Conservation (phyloP, 2,888 invertebrate genomes). For the Caenorhabditis drosophilae region DNA sequence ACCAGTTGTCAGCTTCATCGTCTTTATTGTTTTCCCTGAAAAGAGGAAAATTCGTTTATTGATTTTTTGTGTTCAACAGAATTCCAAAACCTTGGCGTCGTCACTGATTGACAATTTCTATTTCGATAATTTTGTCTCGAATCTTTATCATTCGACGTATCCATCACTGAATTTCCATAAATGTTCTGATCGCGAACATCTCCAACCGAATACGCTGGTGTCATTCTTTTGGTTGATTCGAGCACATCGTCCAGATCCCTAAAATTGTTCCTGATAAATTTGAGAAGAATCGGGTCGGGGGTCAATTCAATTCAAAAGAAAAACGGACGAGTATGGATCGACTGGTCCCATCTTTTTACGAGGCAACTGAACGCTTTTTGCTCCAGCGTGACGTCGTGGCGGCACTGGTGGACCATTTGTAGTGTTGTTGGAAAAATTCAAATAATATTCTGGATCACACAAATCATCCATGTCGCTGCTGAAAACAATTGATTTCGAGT, state of each 20-base stretch:
- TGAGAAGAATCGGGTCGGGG: background rate
- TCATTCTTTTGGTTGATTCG: slow-evolving; percentile 37
- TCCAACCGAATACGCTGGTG: slow-evolving; percentile 37
- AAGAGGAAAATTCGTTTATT: background rate
- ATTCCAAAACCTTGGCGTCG: slow-evolving; percentile 10
- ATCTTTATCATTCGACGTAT: background rate
- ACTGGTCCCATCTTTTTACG: slow-evolving; percentile 51
- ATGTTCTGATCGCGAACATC: slow-evolving; percentile 13
- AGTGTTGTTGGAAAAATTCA: too few relatives aligned
- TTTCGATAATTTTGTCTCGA: slow-evolving; percentile 37
- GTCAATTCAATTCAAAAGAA: background rate
- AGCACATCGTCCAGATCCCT: slow-evolving; percentile 59
- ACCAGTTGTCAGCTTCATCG: slow-evolving; percentile 63
- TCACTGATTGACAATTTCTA: slow-evolving; percentile 47
- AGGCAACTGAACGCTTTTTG: slow-evolving; percentile 57
- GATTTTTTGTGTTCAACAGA: background rate
- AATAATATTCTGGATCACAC: slow-evolving; percentile 68
- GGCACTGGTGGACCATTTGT: slow-evolving; percentile 25
- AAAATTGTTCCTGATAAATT: slow-evolving; percentile 13
- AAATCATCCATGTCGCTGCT: slow-evolving; percentile 67
- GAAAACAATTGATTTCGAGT: slow-evolving; percentile 13
- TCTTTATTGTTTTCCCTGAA: background rate
- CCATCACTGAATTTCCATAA: background rate
- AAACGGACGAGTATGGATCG: slow-evolving; percentile 17
- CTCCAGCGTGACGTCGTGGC: slow-evolving; percentile 44